Base-by-base conservation (phyloP, 2,888 invertebrate species). In the Philaethria dido region DNA sequence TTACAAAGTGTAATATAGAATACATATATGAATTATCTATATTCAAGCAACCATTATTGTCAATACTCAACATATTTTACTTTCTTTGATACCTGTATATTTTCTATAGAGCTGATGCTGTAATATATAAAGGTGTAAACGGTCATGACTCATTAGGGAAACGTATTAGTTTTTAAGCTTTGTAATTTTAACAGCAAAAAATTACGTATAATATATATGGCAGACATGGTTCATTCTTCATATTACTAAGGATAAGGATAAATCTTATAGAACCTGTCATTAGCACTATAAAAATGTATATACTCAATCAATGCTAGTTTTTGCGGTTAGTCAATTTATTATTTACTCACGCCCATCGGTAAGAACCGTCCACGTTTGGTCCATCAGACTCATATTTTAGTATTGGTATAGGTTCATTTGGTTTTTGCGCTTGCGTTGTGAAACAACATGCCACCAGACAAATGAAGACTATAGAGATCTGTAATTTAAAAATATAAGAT, bases 361-460 rank as follows among this genome's bases (percentile, higher is more conserved):
- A 95, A 0, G 94, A 89, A 52, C 95, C 95, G 73, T 95, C 95
- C 14, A 91, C 89, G 75, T 94, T 94, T 0, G 94, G 94, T 18
- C 94, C 95, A 57, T 94, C 94, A 42, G 93, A 93, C 76, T 94
- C 94, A 72, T 89, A 94, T 63, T 92, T 92, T 20, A 95, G 78
- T 64, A 95, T 95, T 9, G 94, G 94, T 59, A 94, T 94, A 8
- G 92, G 93, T 9, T 94, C 89, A 45, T 82, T 84, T 0, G 81
- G 70, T 29, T 82, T 78, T 64, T 79, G 81, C 50, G 71, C 80
- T 78, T 69, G 80, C 14, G 82, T 81, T 39, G 79, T 73, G 18
- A 80, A 66, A 22, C 79, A 66, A 20, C 76, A 70, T 14, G 79
- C 78, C 47, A 84, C 64, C 45, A 86, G 66, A 16, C 82, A 70